Evolutionary conservation across 2,888 invertebrate species (phyloP).

Genomic region (Noctua pronuba): DNA sequence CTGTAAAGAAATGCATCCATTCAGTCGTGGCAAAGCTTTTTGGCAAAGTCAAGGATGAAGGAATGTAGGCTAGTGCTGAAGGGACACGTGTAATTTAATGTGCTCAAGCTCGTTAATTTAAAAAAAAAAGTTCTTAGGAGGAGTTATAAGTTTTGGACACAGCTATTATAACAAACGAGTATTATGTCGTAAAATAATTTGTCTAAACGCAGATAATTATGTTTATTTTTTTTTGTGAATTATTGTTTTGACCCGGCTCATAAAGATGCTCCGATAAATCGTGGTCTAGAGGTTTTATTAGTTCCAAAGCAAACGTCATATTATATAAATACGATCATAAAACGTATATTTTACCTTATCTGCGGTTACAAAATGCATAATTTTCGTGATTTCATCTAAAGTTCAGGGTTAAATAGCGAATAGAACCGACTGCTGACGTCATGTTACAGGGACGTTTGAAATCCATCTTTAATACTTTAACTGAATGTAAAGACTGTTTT

Average conservation of each 20-base stretch:
- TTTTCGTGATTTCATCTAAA: slow-evolving; percentile 47
- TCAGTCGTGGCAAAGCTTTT: not conserved
- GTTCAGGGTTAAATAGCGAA: slow-evolving; percentile 59
- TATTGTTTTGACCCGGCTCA: not conserved
- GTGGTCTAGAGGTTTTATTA: slow-evolving; percentile 20
- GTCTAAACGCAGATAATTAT: not conserved
- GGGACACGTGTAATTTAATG: not conserved
- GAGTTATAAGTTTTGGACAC: not conserved
- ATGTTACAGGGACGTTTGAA: slow-evolving; percentile 26
- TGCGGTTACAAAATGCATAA: slow-evolving; percentile 45
- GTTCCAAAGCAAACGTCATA: slow-evolving; percentile 23
- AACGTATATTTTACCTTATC: slow-evolving; percentile 47
- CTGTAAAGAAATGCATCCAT: not conserved
- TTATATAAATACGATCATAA: slow-evolving; percentile 46
- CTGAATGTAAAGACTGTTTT: slow-evolving; percentile 62
- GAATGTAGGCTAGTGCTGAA: not conserved
- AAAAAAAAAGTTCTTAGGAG: not conserved
- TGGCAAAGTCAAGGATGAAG: too few species aligned
- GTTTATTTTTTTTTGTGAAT: slow-evolving; percentile 2
- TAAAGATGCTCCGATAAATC: slow-evolving; percentile 19
- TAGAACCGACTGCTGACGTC: slow-evolving; percentile 47
- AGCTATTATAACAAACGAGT: not conserved
- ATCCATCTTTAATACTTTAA: slow-evolving; percentile 28
- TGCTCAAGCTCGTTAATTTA: not conserved
- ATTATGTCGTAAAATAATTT: slow-evolving; percentile 4